A percentile compares a stretch with the other conserved stretches of the same genome.
These are phyloP conservation scores for Drosophila atroscutellata DNA, from an alignment of 2,888 invertebrate species.

Conservation along the genomic window DNA sequence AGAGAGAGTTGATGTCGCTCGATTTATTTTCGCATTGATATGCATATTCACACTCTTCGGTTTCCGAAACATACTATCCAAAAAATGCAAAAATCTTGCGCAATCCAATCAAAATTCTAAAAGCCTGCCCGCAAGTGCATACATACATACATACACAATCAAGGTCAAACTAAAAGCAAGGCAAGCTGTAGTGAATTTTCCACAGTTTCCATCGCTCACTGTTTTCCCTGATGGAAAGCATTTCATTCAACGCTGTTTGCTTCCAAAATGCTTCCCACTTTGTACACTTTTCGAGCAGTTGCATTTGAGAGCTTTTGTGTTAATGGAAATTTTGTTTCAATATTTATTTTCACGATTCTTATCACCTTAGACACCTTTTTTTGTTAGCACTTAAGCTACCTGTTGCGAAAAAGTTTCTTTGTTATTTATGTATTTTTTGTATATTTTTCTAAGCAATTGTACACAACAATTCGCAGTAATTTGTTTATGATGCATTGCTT, in stretches of 20 bases:
- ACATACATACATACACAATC: conserved; percentile 15
- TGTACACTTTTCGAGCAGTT: conserved; percentile 22
- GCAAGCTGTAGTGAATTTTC: neutral
- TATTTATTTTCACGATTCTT: neutral
- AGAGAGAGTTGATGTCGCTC: neutral
- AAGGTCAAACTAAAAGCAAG: conserved; percentile 13
- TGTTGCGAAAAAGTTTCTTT: neutral
- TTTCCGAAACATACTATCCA: neutral
- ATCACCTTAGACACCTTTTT: neutral
- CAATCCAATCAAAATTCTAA: conserved; percentile 23
- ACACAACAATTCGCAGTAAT: neutral
- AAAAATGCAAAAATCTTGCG: neutral
- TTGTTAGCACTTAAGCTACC: neutral
- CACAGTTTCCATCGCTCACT: conserved; percentile 1
- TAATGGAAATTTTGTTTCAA: neutral
- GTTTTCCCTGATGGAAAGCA: conserved; percentile 10
- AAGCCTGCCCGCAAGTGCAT: neutral
- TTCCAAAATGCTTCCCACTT: neutral
- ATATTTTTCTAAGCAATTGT: neutral
- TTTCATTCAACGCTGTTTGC: conserved; percentile 8
- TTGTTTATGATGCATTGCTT: neutral
- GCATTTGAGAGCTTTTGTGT: conserved; percentile 22
- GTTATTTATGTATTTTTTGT: neutral
- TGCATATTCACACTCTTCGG: neutral
- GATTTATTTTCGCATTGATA: neutral